Base-by-base conservation (phyloP, 2,888 invertebrate species). In the Protonemura montana region DNA sequence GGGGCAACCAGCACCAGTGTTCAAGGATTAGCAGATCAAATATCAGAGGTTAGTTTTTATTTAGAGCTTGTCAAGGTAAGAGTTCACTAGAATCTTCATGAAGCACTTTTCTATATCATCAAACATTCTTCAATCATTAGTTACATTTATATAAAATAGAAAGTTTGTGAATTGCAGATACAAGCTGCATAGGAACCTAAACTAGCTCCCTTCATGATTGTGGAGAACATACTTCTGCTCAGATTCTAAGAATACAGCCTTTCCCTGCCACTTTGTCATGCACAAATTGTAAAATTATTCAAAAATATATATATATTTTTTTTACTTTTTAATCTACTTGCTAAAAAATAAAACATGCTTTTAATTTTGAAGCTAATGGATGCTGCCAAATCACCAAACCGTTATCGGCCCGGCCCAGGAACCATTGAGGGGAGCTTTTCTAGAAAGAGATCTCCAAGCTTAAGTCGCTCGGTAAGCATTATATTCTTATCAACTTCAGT, bases 391-490 rank as follows among this genome's bases (percentile, higher is more conserved):
- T 28, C 25, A 10, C 26, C 30, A 10, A 76, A 41, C n/a, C 83
- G 76, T 2, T 27, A 27, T 76, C 21, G 76, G 0, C 29, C 76
- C 0, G 82, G 76, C 0, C 7, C 25, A n/a, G 83, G 83, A 10
- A 30, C 41, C 2, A 76, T 30, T 1, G 87, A 76, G n/a, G 83
- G 83, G 16, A 42, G 21, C 78, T 41, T 30, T 27, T n/a, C 21
- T 21, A 82, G 87, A 41, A 87, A 76, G 78, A 77, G 82, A 25
- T 87, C 87, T 27, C 82, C 87, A 16, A 87, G 82, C 29, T 28
- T 83, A 27, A 81, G 85, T 77, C 77, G 85, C 42, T 87, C 87
- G 25, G 87, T 87, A 85, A 76, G 86, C n/a, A n/a, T n/a, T n/a
- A n/a, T n/a, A n/a, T n/a, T n/a, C n/a, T n/a, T n/a, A n/a, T n/a